phyloP scores from a whole-genome alignment of 35 echinoderm and acorn worm genomes.

The Heliocidaris tuberculata region DNA sequence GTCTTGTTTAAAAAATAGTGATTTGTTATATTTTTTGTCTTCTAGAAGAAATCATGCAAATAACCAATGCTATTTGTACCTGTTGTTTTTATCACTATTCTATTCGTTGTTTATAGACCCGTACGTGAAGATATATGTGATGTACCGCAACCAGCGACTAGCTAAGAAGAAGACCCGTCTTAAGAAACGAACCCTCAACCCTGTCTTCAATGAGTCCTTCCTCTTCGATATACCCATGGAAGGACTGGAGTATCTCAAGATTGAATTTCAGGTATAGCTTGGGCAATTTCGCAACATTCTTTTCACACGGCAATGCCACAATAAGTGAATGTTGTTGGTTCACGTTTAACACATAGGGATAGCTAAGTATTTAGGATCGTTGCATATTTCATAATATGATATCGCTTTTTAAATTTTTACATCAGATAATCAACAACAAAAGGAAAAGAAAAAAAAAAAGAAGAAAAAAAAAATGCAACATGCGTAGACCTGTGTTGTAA shows the following conservation, averaged over 20 bases:
- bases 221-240: conserved; percentile 96
- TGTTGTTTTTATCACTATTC: background rate
- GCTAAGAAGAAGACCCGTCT: conserved; percentile 96
- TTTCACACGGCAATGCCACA: background rate
- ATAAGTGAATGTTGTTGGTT: too few relatives aligned
- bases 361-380: too few relatives aligned
- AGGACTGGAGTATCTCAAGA: conserved; percentile 80
- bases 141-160: conserved; percentile 83
- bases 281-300: background rate
- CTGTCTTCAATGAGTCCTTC: conserved; percentile 99
- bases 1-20: too few relatives aligned
- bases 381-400: too few relatives aligned
- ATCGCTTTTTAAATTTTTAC: too few relatives aligned
- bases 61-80: background rate
- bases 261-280: conserved; percentile 82
- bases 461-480: too few relatives aligned
- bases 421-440: too few relatives aligned
- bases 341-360: too few relatives aligned
- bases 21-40: too few relatives aligned
- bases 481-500: too few relatives aligned
- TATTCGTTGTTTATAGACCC: conserved; percentile 66
- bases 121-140: conserved; percentile 94
- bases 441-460: too few relatives aligned
- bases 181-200: conserved; percentile 94
- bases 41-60: background rate